Conservation (phyloP, 2,888 invertebrate species). For the Morpho achilles region DNA sequence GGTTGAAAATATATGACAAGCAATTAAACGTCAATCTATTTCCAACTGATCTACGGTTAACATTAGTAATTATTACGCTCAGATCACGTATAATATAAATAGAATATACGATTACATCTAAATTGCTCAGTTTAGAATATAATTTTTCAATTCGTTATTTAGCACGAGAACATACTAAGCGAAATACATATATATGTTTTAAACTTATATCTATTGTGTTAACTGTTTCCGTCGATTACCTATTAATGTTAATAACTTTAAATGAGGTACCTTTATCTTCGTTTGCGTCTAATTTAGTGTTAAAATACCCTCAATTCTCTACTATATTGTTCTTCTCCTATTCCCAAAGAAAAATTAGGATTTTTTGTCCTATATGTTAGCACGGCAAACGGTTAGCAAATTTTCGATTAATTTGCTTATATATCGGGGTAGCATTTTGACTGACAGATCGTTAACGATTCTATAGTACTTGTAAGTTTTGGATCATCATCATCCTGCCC, state of each 20-base stretch:
- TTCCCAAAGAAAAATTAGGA: no score
- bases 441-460: no score
- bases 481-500: no score
- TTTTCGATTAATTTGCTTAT: no score
- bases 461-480: no score
- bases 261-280: no score
- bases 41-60: slow-evolving; percentile 45
- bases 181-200: slow-evolving; percentile 43
- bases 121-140: slow-evolving; percentile 49
- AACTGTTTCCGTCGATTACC: slow-evolving; percentile 41
- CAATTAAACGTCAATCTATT: slow-evolving; percentile 34
- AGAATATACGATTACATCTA: slow-evolving; percentile 26
- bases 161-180: slow-evolving; percentile 37
- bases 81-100: slow-evolving; percentile 46
- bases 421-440: no score
- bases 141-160: slow-evolving; percentile 14
- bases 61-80: slow-evolving; percentile 30
- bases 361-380: no score
- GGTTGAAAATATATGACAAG: neutral
- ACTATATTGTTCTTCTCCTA: no score
- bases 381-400: no score
- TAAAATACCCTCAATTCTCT: no score
- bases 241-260: neutral
- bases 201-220: slow-evolving; percentile 44
- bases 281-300: no score